Conservation (phyloP, 2,797 vertebrate genomes). For the Sebastes hubbsi region DNA sequence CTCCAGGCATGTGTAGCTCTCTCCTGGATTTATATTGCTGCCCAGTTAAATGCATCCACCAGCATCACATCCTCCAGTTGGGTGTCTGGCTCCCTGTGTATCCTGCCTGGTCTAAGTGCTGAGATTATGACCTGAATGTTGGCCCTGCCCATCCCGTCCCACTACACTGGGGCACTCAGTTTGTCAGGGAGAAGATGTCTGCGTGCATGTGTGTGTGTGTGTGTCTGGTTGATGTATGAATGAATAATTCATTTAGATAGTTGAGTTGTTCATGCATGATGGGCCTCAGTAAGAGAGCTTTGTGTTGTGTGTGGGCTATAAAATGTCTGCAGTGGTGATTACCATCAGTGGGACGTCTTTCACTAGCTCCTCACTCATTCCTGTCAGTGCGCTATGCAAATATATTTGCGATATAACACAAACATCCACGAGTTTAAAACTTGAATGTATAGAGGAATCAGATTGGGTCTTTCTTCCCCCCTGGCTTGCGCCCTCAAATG, state of each 20-base stretch:
- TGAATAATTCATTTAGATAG: slow-evolving; percentile 59
- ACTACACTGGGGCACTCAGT: not conserved
- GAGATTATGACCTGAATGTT: slow-evolving; percentile 38
- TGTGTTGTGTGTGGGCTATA: slow-evolving; percentile 7
- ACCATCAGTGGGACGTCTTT: not conserved
- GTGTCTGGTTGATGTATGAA: slow-evolving; percentile 22
- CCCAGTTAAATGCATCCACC: not conserved
- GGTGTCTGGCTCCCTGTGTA: not conserved
- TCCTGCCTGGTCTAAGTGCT: not conserved
- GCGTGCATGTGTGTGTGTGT: not conserved
- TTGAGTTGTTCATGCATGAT: slow-evolving; percentile 46
- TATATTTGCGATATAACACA: not conserved
- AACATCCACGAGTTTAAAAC: not conserved
- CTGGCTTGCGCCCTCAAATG: not conserved
- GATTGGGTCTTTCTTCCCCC: not conserved
- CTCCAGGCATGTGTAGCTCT: not conserved
- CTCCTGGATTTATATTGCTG: not conserved
- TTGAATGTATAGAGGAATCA: not conserved
- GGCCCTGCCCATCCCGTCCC: not conserved
- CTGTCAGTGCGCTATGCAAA: not conserved
- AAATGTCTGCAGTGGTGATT: slow-evolving; percentile 5
- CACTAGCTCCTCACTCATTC: not conserved
- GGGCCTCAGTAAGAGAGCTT: slow-evolving; percentile 15
- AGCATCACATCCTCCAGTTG: not conserved
- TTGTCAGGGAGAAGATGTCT: slow-evolving; percentile 11